phyloP scores from a whole-genome alignment of 2,888 invertebrate genomes.

The Drosophila paracracens region DNA sequence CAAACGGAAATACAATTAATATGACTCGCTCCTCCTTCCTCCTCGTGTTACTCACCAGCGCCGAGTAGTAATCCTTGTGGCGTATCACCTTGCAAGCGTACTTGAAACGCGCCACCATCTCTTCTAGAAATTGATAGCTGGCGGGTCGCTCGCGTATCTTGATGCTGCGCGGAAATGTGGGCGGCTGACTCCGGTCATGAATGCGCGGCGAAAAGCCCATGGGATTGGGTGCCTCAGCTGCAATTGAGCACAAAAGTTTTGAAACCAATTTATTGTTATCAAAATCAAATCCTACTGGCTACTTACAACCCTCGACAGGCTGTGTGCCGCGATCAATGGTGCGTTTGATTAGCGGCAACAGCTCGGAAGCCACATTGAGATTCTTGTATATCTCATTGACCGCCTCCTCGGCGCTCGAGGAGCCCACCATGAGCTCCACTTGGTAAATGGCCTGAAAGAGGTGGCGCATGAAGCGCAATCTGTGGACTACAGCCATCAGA shows the following conservation, averaged over 20 bases:
- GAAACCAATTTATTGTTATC: not conserved
- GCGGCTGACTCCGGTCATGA: slow-evolving; percentile 97
- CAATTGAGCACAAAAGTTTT: not conserved
- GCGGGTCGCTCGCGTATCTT: slow-evolving; percentile 91
- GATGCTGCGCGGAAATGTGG: slow-evolving; percentile 98
- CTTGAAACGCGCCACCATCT: slow-evolving; percentile 92
- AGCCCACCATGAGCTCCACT: slow-evolving; percentile 82
- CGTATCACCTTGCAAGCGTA: slow-evolving; percentile 93
- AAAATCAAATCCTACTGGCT: too few species aligned
- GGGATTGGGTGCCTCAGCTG: slow-evolving; percentile 89
- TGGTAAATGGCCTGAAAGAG: slow-evolving; percentile 91
- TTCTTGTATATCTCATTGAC: slow-evolving; percentile 92
- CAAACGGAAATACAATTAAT: slow-evolving; percentile 46
- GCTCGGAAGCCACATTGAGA: slow-evolving; percentile 92
- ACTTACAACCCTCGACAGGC: slow-evolving; percentile 86
- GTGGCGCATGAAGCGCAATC: slow-evolving; percentile 94
- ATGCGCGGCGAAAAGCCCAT: slow-evolving; percentile 98
- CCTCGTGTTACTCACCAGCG: slow-evolving; percentile 87
- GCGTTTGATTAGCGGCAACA: slow-evolving; percentile 92
- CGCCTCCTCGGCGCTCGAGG: slow-evolving; percentile 87
- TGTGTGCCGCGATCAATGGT: slow-evolving; percentile 91
- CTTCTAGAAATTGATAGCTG: slow-evolving; percentile 91
- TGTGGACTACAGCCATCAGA: slow-evolving; percentile 89
- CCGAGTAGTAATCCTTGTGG: slow-evolving; percentile 91
- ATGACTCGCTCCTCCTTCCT: not conserved